phyloP scores from a whole-genome alignment of 1,140 invertebrate genomes.

The Hyles vespertilio region DNA sequence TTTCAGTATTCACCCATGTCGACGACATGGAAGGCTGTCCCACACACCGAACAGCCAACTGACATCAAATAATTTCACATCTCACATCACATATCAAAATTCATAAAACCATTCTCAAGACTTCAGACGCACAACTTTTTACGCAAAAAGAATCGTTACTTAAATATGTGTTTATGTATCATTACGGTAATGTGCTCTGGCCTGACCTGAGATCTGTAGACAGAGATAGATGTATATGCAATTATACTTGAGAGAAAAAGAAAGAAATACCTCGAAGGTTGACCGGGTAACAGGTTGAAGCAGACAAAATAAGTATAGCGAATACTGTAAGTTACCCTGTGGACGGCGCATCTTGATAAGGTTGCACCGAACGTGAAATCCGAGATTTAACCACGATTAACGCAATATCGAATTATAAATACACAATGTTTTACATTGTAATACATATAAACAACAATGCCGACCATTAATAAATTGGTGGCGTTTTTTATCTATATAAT shows the following conservation, averaged over 20 bases:
- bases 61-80: not conserved
- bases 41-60: constrained; percentile 8
- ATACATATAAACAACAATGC: too few species aligned
- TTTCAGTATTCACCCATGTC: constrained; percentile 51
- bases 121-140: constrained; percentile 50
- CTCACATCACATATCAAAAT: constrained; percentile 2
- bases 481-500: too few species aligned
- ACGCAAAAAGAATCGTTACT: constrained; percentile 66
- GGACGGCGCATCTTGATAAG: constrained; percentile 39
- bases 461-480: too few species aligned
- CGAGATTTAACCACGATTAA: constrained; percentile 27
- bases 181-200: constrained; percentile 65
- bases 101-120: constrained; percentile 15
- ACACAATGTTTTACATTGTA: too few species aligned
- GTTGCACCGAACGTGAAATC: constrained; percentile 26
- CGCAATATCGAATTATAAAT: too few species aligned
- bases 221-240: constrained; percentile 31
- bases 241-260: constrained; percentile 32
- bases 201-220: constrained; percentile 58
- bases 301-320: constrained; percentile 67
- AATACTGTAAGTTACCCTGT: constrained; percentile 56
- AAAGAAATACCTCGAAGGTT: constrained; percentile 47
- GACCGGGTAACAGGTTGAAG: constrained; percentile 69
- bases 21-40: constrained; percentile 52
- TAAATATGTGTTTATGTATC: constrained; percentile 75